Evolutionary conservation across 2,113 vertebrate genomes (phyloP), one percentile per base, ranked within the genome.

Genomic region (Ceyx margarethae): DNA sequence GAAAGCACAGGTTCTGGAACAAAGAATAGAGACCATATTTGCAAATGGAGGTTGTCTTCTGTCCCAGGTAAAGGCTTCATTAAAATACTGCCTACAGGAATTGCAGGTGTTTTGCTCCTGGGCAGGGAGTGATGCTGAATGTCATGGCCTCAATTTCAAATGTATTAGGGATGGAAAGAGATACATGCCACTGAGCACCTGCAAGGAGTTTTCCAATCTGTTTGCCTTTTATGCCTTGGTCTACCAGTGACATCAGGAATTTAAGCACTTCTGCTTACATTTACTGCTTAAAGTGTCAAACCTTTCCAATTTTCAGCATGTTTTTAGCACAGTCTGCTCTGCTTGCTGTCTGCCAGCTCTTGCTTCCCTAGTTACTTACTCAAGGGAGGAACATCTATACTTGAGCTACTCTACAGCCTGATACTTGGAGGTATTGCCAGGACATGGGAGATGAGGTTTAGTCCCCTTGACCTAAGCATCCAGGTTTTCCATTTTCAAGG

Each of bases 91-190:
- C 62, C 86, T 82, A 14, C 16, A 66, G 81, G 42, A 91, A 54
- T 13, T 81, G 42, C 74, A 91, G 89, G 71, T 89, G 87, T 67
- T 89, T 64, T 67, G 25, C 95, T 92, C 48, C 61, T 69, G 81
- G 93, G 74, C 45, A 73, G 62, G 64, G 78, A 61, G 81, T 29
- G 75, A 28, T 22, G 56, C 50, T 50, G 58, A 75, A 68, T n/a
- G 16, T 31, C 62, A 15, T 3, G 28, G 21, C 23, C 69, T 68
- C 19, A 10, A 1, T 33, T 81, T 48, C 21, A 65, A 29, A 25
- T 7, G 28, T 5, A 28, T 29, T 15, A 69, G 71, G 58, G 54
- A 53, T 72, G 42, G 66, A 76, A 79, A 46, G 54, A 51, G 45
- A n/a, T 50, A 2, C 57, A 28, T 45, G 64, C 23, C 40, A 37